phyloP scores from a whole-genome alignment of 2,113 vertebrate species.

The Oxygymnocypris stewartii region DNA sequence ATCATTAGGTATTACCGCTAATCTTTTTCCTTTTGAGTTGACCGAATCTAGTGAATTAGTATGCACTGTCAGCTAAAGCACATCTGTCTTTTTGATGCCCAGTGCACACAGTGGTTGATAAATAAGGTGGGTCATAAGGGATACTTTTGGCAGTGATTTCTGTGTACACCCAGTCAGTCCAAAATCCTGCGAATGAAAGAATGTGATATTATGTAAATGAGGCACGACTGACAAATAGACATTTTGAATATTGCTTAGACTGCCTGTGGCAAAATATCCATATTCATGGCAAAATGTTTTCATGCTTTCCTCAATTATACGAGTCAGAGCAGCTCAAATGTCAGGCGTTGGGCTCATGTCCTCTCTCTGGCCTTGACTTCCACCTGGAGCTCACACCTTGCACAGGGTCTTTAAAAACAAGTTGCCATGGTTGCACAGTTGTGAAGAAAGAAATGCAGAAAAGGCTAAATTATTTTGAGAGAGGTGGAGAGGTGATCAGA shows the following conservation, averaged over 20 bases:
- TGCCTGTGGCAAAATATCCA: constrained; percentile 38
- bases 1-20: constrained; percentile 21
- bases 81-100: constrained; percentile 12
- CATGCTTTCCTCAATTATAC: not conserved
- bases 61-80: constrained; percentile 8
- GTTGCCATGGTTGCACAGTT: constrained; percentile 58
- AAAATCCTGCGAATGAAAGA: constrained; percentile 45
- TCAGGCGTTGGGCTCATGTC: not conserved
- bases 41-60: constrained; percentile 13
- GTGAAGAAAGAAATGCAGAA: constrained; percentile 29
- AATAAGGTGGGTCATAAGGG: constrained; percentile 22
- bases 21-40: constrained; percentile 18
- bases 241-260: constrained; percentile 44
- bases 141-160: constrained; percentile 6
- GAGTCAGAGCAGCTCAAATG: constrained; percentile 37
- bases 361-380: constrained; percentile 48
- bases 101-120: constrained; percentile 15
- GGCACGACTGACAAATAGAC: constrained; percentile 28
- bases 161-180: constrained; percentile 24
- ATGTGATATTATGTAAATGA: constrained; percentile 48
- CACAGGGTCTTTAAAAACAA: constrained; percentile 38
- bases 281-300: constrained; percentile 40
- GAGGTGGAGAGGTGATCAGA: not conserved
- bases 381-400: constrained; percentile 45
- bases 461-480: not conserved